Base-by-base conservation (phyloP, 2,113 vertebrate species). In the Macroglossus sobrinus region DNA sequence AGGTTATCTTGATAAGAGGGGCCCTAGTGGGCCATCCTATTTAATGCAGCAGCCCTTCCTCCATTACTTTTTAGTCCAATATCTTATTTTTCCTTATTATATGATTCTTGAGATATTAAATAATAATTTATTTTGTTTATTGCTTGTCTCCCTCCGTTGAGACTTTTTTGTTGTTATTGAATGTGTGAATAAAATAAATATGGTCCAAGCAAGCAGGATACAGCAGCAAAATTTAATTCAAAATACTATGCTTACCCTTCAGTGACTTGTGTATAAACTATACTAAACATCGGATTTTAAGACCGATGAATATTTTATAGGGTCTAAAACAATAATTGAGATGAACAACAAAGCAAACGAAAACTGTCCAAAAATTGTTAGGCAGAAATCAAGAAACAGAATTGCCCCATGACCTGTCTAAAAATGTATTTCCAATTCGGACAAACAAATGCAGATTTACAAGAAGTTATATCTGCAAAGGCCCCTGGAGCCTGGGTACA, bases 341-440 rank as follows among this genome's bases (percentile, higher is more conserved):
- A 63, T 75, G 35, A 79, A 53, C 21, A 93, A 89, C 5, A 91
- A 50, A 95, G 8, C 33, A 91, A 96, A 76, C 24, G 89, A 89
- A 79, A 93, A 38, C 14, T 90, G 50, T 35, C 26, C 24, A 24
- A 40, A 95, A 85, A 89, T 93, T 93, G 91, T 63, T n/a, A 79
- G 43, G 92, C 40, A 94, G 53, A 93, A 84, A 95, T 72, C 1
- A 64, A 57, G 26, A 94, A 84, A 84, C 4, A 75, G 16, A 61
- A 12, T 38, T 55, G 21, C 16, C 22, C 43, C n/a, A 26, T 21
- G 35, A 85, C 16, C 47, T 13, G 89, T 79, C 61, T 69, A n/a
- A 80, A 86, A 93, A 30, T 55, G 0, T 53, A 81, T 94, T 93
- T 95, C 89, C 14, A 64, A 63, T 47, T 53, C 53, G 88, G 45